Evolutionary conservation across 2,797 vertebrate genomes (phyloP).

Genomic region (Xiphorhynchus erythropygius): DNA sequence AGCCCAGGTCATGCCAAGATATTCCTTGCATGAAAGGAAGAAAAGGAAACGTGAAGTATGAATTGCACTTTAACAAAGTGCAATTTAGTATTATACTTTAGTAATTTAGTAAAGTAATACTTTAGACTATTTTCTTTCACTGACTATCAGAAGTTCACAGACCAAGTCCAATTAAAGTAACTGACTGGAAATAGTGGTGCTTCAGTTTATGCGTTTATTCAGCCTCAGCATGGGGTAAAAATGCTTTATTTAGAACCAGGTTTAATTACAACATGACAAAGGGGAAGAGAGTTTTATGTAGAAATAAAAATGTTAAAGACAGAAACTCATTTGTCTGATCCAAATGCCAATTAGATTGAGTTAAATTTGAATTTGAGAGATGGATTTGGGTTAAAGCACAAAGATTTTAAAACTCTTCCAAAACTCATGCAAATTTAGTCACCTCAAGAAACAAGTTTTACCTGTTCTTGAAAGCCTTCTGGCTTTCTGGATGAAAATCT

Average conservation of each 20-base stretch:
- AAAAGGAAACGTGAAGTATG: background rate
- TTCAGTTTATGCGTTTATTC: background rate
- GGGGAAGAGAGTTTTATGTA: background rate
- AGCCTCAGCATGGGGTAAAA: background rate
- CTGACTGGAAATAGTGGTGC: background rate
- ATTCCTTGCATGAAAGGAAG: background rate
- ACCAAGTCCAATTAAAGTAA: background rate
- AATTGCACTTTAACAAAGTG: background rate
- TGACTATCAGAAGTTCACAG: background rate
- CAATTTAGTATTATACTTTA: too few species aligned
- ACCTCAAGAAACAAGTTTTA: constrained; percentile 17
- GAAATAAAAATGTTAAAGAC: background rate
- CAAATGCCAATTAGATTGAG: background rate
- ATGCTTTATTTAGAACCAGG: background rate
- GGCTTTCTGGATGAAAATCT: background rate
- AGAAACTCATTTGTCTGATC: background rate
- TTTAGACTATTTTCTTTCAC: background rate
- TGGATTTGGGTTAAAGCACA: background rate
- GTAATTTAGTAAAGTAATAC: background rate
- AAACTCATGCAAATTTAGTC: background rate
- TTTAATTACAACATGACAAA: background rate
- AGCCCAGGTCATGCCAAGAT: background rate
- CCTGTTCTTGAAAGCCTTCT: background rate
- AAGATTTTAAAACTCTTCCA: background rate
- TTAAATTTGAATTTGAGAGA: background rate